phyloP scores from a whole-genome alignment of 2,888 invertebrate species.

The Drosophila limbata region DNA sequence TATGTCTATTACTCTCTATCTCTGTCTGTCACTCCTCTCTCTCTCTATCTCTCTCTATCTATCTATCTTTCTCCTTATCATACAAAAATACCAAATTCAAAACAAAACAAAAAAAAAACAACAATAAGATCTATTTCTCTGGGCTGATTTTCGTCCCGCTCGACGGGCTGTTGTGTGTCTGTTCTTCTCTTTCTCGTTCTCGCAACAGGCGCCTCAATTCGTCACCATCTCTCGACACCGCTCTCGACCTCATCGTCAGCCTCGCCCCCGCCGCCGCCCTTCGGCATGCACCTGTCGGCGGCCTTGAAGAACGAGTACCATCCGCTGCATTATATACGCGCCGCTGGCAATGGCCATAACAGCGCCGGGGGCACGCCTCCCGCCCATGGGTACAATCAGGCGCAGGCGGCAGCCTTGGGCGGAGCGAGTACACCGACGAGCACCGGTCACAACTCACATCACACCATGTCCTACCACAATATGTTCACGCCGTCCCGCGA shows the following conservation, averaged over 20 bases:
- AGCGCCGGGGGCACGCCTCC: conserved; percentile 65
- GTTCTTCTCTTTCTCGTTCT: conserved; percentile 85
- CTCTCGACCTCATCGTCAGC: conserved; percentile 84
- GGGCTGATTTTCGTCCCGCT: conserved; percentile 86
- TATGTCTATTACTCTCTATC: conserved; percentile 47
- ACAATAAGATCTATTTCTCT: conserved; percentile 79
- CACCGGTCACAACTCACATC: conserved; percentile 84
- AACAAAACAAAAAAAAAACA: conserved; percentile 42
- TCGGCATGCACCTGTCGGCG: conserved; percentile 83
- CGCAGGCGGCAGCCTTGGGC: conserved; percentile 56
- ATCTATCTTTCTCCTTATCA: conserved; percentile 61
- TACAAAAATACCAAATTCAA: conserved; percentile 58
- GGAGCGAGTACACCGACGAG: conserved; percentile 55
- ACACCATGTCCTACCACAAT: conserved; percentile 91
- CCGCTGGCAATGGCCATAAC: conserved; percentile 72
- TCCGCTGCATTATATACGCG: conserved; percentile 80
- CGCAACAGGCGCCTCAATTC: conserved; percentile 84
- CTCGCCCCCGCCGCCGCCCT: conserved; percentile 83
- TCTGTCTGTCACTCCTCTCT: conserved; percentile 32
- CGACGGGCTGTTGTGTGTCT: conserved; percentile 84
- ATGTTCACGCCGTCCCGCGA: conserved; percentile 92
- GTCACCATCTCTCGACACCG: conserved; percentile 83
- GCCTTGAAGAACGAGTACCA: conserved; percentile 84
- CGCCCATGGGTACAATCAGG: conserved; percentile 72
- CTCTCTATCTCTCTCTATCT: conserved; percentile 24